Base-by-base conservation (phyloP, 64 coral and sea anemone genomes). In the Acropora yongei region DNA sequence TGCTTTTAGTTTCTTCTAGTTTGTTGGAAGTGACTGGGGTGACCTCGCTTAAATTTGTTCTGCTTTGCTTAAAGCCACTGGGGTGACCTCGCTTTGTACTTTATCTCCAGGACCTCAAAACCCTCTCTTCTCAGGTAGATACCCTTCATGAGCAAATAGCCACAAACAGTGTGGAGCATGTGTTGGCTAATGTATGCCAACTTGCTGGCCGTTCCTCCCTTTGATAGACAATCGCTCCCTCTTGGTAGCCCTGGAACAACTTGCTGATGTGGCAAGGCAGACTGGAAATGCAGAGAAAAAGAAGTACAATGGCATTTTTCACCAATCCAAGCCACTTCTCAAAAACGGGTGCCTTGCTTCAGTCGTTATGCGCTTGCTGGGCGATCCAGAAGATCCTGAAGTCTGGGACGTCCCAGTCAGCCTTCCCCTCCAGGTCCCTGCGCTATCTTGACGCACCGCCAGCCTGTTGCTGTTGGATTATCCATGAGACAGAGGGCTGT, bases 161-260 rank as follows among this genome's bases (percentile, higher is more conserved):
- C 45, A 47, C 44, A 16, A 19, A 57, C 77, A 63, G 53, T 53
- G 80, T 61, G 9, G 10, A 44, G 46, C 40, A 46, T 11, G 86
- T 72, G 41, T 14, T 88, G n/a, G 68, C 5, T n/a, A 76, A 44
- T 57, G 71, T 88, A 42, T 48, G 86, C 45, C 86, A 88, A 71
- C 72, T 88, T 66, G 86, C 72, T 4, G 65, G 72, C 69, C 86
- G 69, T 17, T 47, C 68, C 19, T 16, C 13, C 18, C 42, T 12
- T 49, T 88, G 44, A 47, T 76, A 4, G 68, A 88, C 49, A 13
- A 11, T 30, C 13, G 19, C 14, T 50, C 82, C 12, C 44, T 85
- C 41, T 8, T 85, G 18, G 82, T 61, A n/a, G 57, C 82, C 20
- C 45, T 85, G 8, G 60, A 85, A 72, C 57, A 68, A 4, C 50